Evolutionary conservation across 2,797 vertebrate species (phyloP).

Genomic region (Lindbergichthys nudifrons): DNA sequence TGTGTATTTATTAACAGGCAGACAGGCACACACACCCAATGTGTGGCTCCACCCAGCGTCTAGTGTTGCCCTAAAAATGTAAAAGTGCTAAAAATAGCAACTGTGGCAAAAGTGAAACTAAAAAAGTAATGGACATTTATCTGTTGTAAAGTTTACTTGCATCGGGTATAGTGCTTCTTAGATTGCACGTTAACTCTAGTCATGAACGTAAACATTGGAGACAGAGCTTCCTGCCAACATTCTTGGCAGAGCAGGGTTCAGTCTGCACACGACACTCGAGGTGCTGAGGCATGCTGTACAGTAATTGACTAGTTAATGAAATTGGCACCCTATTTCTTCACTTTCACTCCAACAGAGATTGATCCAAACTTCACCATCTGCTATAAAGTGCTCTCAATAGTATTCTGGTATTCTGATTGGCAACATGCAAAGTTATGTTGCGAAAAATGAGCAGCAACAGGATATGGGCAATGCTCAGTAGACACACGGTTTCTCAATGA

Average conservation of each 20-base stretch:
- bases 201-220: neutral
- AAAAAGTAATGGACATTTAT: neutral
- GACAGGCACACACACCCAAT: neutral
- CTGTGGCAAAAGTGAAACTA: slow-evolving; percentile 21
- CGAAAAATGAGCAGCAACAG: slow-evolving; percentile 38
- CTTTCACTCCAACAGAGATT: neutral
- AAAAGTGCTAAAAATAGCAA: slow-evolving; percentile 8
- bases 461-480: slow-evolving; percentile 26
- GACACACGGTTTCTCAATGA: neutral
- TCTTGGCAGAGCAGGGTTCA: neutral
- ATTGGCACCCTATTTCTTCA: slow-evolving; percentile 18
- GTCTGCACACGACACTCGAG: neutral
- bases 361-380: slow-evolving; percentile 13
- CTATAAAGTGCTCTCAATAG: neutral
- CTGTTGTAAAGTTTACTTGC: neutral
- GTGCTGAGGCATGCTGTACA: slow-evolving; percentile 13
- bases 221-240: neutral
- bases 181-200: neutral
- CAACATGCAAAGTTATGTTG: slow-evolving; percentile 17
- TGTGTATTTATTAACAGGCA: slow-evolving; percentile 23
- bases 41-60: neutral
- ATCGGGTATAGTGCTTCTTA: neutral
- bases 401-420: neutral
- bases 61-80: neutral
- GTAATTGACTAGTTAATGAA: slow-evolving; percentile 29